Percentiles rank a stretch among this genome's conserved stretches.
Evolutionary conservation across 2,113 vertebrate species (phyloP).

Genomic region (Dascyllus trimaculatus): DNA sequence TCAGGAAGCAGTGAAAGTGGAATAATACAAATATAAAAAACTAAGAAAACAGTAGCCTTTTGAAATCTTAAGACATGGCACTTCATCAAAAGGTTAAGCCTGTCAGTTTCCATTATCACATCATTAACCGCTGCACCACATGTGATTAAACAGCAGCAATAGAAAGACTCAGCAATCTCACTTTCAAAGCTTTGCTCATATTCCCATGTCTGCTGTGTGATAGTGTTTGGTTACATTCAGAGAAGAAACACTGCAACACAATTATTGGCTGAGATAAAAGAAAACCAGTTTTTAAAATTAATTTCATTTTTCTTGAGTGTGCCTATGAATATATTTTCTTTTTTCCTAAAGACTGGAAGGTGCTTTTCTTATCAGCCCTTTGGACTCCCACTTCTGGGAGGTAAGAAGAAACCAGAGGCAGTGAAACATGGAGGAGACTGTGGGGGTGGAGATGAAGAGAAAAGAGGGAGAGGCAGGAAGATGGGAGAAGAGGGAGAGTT

Average conservation of each 20-base stretch:
- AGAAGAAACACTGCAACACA: conserved; percentile 4
- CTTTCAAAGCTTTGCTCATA: neutral
- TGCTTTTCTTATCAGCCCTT: conserved; percentile 21
- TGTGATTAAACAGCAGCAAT: neutral
- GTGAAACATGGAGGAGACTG: conserved; percentile 39
- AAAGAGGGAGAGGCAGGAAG: conserved; percentile 21
- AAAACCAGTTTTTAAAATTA: neutral
- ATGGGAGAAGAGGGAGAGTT: conserved; percentile 24
- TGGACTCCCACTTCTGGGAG: conserved; percentile 32
- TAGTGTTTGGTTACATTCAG: neutral
- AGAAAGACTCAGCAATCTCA: neutral
- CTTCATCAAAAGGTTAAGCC: neutral
- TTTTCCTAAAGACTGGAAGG: conserved; percentile 29
- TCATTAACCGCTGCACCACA: conserved; percentile 2
- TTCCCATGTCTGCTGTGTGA: neutral
- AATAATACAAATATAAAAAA: conserved; percentile 3
- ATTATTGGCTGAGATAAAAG: neutral
- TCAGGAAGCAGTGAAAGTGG: neutral
- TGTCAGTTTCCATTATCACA: conserved; percentile 4
- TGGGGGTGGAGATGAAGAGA: conserved; percentile 49
- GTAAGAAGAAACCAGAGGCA: conserved; percentile 33
- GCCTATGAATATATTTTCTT: conserved; percentile 13
- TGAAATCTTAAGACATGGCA: neutral
- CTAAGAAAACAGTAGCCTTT: too few species aligned
- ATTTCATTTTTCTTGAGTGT: neutral